Percentiles rank a stretch among this genome's conserved stretches.
Conservation (phyloP, 1,140 invertebrate genomes). For the Tribolium madens region DNA sequence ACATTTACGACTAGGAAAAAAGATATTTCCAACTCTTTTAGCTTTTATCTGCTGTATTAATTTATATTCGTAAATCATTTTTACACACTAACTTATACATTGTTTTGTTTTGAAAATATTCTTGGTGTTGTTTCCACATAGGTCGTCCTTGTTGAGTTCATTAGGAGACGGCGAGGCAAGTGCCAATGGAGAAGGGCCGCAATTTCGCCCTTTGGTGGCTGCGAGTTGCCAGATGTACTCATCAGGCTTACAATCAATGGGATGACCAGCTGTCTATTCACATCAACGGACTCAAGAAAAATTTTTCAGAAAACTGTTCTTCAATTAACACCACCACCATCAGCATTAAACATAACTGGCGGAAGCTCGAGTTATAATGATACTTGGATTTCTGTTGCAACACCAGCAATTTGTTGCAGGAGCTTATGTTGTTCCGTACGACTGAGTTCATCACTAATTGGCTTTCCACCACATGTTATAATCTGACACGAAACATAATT, state of each 20-base stretch:
- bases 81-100: no score
- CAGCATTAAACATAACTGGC: not conserved
- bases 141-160: constrained; percentile 26
- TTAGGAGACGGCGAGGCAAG: constrained; percentile 3
- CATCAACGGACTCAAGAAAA: constrained; percentile 40
- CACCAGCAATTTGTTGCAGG: constrained; percentile 52
- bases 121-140: not conserved
- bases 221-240: constrained; percentile 60
- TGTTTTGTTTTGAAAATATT: not conserved
- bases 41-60: not conserved
- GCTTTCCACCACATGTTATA: constrained; percentile 64
- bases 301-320: not conserved
- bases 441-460: constrained; percentile 62
- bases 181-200: constrained; percentile 45
- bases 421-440: constrained; percentile 60
- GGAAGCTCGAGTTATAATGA: constrained; percentile 24
- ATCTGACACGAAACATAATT: constrained; percentile 63
- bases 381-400: constrained; percentile 10
- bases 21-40: not conserved
- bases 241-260: constrained; percentile 57
- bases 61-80: no score
- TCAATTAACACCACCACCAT: not conserved
- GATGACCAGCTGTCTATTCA: constrained; percentile 57
- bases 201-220: constrained; percentile 55
- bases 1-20: constrained; percentile 26